A percentile compares a stretch with the other conserved stretches of the same genome.
phyloP scores from a whole-genome alignment of 2,888 invertebrate genomes.

The Scaptodrosophila latifasciaeformis region DNA sequence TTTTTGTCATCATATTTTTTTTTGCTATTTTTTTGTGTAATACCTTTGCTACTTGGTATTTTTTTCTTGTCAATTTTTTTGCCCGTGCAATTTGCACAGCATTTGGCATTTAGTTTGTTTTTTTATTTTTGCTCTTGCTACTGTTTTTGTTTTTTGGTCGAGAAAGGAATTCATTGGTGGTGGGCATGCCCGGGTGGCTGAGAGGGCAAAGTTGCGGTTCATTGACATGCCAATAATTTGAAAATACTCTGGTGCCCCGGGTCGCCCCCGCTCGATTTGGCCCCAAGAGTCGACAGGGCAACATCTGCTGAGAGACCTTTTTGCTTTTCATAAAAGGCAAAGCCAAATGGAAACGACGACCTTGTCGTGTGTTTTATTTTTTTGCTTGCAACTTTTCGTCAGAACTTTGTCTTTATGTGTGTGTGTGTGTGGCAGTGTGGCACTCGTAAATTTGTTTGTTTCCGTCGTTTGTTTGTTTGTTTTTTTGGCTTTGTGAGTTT shows the following conservation, averaged over 20 bases:
- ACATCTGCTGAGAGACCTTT: not conserved
- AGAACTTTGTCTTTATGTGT: slow-evolving; percentile 3
- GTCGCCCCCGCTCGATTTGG: too few species aligned
- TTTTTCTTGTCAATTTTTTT: not conserved
- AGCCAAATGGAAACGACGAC: slow-evolving; percentile 34
- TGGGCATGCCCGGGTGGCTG: too few species aligned
- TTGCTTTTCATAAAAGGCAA: slow-evolving; percentile 9
- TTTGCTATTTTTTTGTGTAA: too few species aligned
- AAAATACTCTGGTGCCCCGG: too few species aligned
- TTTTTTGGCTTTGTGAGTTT: slow-evolving; percentile 33
- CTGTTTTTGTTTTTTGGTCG: too few species aligned
- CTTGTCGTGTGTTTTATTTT: slow-evolving; percentile 37
- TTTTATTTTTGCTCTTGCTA: slow-evolving; percentile 27
- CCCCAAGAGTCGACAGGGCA: not conserved
- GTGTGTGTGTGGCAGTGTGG: slow-evolving; percentile 20
- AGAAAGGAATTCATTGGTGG: too few species aligned
- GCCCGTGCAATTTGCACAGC: slow-evolving; percentile 42
- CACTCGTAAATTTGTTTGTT: slow-evolving; percentile 16
- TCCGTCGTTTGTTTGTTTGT: slow-evolving; percentile 18
- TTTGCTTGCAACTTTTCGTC: not conserved
- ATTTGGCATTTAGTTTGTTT: slow-evolving; percentile 58
- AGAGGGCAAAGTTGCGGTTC: too few species aligned
- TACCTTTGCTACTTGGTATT: slow-evolving; percentile 3
- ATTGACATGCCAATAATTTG: too few species aligned
- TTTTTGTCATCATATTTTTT: too few species aligned